phyloP scores from a whole-genome alignment of 1,140 invertebrate genomes.

The Zaprionus davidi region DNA sequence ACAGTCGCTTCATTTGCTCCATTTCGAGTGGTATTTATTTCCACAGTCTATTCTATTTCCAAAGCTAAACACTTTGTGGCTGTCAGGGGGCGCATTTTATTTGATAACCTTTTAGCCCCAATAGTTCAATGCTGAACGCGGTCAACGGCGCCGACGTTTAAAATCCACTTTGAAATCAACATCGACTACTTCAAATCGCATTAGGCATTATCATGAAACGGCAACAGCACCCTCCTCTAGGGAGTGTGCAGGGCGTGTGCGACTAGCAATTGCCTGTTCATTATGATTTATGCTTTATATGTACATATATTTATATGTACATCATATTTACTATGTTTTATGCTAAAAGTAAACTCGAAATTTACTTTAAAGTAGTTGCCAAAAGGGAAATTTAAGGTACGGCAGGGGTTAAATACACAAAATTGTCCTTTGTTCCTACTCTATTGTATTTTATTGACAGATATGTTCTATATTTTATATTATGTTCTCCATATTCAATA shows the following conservation, averaged over 20 bases:
- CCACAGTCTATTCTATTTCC: neutral
- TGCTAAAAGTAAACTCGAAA: no score
- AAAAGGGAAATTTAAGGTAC: no score
- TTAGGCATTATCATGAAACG: constrained; percentile 2
- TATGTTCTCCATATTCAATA: no score
- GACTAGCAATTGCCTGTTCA: neutral
- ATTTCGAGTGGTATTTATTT: constrained; percentile 1
- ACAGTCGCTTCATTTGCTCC: neutral
- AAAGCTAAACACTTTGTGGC: constrained; percentile 4
- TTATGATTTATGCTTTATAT: neutral
- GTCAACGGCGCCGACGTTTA: constrained; percentile 45
- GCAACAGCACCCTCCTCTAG: neutral
- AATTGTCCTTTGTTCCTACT: no score
- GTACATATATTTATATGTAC: no score
- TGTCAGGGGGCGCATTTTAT: neutral
- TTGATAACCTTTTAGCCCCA: constrained; percentile 57
- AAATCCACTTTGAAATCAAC: constrained; percentile 26
- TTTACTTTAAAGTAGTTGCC: no score
- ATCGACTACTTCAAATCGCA: constrained; percentile 3
- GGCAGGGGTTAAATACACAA: no score
- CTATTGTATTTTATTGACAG: rapidly evolving
- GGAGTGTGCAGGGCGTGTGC: neutral
- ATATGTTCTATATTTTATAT: no score
- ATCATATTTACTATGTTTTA: no score
- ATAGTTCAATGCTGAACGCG: constrained; percentile 71